phyloP scores from a whole-genome alignment of 2,797 vertebrate genomes.

The Astyanax mexicanus region DNA sequence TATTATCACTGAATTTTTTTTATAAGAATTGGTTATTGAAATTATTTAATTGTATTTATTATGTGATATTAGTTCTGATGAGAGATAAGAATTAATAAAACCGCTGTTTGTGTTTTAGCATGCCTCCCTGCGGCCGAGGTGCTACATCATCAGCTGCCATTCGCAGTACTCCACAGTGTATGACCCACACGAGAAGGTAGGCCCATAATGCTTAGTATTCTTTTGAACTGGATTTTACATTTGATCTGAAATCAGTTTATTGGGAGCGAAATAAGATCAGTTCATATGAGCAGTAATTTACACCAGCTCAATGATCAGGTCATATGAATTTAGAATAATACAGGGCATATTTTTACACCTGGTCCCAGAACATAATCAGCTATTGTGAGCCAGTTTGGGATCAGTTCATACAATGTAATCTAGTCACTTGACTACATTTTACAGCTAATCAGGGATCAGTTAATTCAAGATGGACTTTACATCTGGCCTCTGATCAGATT shows the following conservation, averaged over 20 bases:
- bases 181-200: constrained; percentile 73
- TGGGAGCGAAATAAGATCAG: background rate
- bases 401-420: no score
- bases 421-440: background rate
- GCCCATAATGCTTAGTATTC: background rate
- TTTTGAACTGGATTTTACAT: background rate
- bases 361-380: no score
- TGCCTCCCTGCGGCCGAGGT: constrained; percentile 65
- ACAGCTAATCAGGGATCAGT: background rate
- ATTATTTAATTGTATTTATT: no score
- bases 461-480: background rate
- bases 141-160: constrained; percentile 54
- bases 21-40: no score
- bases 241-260: no score
- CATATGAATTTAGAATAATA: no score
- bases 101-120: constrained; percentile 62
- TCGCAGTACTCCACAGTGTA: constrained; percentile 69
- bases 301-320: background rate
- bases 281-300: background rate
- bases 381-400: background rate
- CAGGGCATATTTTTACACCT: no score
- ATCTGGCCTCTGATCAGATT: background rate
- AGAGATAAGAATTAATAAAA: background rate
- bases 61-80: background rate
- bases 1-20: no score